Conservation (phyloP, 2,113 vertebrate species). For the Phaethon lepturus region DNA sequence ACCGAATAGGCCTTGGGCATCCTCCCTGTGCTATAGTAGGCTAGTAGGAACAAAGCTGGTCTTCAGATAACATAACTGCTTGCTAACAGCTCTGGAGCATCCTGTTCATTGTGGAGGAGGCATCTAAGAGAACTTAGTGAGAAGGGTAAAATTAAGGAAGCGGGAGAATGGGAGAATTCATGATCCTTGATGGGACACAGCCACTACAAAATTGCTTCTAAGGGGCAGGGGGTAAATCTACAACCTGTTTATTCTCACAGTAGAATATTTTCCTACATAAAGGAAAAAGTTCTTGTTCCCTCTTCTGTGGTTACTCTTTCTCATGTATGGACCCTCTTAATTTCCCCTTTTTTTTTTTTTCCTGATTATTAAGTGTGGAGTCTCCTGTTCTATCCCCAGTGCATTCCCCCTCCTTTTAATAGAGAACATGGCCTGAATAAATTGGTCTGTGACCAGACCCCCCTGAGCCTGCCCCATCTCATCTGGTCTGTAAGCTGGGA, state of each 20-base stretch:
- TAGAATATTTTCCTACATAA: not conserved
- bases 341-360: not conserved
- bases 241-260: not conserved
- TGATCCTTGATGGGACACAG: not conserved
- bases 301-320: not conserved
- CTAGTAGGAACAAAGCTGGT: not conserved
- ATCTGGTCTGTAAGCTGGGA: not conserved
- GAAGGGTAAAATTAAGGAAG: not conserved
- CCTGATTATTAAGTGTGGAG: too few relatives aligned
- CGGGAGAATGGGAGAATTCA: not conserved
- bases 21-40: accelerated
- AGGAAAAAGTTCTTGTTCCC: not conserved
- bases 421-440: not conserved
- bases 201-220: not conserved
- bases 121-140: not conserved
- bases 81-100: not conserved
- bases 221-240: not conserved
- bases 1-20: accelerated
- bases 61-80: not conserved
- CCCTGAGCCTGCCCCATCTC: too few relatives aligned
- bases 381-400: not conserved
- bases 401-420: not conserved
- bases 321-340: not conserved
- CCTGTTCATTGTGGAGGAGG: not conserved
- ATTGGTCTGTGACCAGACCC: not conserved